A percentile compares a stretch with the other conserved stretches of the same genome.
These are phyloP conservation scores for Cynodonichthys magdalenae DNA, from an alignment of 2,797 vertebrate genomes.

Conservation along the genomic window DNA sequence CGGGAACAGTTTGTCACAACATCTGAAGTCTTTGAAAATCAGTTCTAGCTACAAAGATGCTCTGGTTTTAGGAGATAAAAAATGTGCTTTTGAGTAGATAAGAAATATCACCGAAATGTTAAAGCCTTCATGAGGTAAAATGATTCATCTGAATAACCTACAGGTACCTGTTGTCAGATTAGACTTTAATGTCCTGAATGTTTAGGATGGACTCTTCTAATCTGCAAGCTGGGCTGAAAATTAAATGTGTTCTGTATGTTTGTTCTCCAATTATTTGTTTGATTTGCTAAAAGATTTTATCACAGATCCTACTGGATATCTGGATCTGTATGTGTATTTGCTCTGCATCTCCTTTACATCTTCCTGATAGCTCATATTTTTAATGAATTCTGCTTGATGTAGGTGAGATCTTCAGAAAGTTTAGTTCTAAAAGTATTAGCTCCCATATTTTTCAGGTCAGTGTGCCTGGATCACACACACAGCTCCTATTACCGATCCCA, in stretches of 20 bases:
- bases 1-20: background rate
- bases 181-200: slow-evolving; percentile 13
- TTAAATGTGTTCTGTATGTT: slow-evolving; percentile 22
- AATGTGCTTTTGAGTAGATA: background rate
- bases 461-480: background rate
- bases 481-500: slow-evolving; percentile 9
- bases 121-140: background rate
- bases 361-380: slow-evolving; percentile 4
- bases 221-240: slow-evolving; percentile 3
- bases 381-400: slow-evolving; percentile 14
- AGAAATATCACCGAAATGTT: background rate
- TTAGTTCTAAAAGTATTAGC: background rate
- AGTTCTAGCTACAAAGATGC: background rate
- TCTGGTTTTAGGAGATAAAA: background rate
- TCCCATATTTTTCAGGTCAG: too few relatives aligned
- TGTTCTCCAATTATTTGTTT: slow-evolving; percentile 13
- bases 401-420: slow-evolving; percentile 1
- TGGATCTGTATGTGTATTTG: background rate
- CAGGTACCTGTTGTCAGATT: background rate
- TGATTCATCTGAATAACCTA: background rate
- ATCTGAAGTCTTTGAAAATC: slow-evolving; percentile 1
- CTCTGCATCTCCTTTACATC: background rate
- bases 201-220: background rate
- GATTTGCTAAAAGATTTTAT: background rate
- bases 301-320: background rate